Evolutionary conservation across 2,113 vertebrate species (phyloP), one percentile per base, ranked within the genome.

Genomic region (Delphinus delphis): DNA sequence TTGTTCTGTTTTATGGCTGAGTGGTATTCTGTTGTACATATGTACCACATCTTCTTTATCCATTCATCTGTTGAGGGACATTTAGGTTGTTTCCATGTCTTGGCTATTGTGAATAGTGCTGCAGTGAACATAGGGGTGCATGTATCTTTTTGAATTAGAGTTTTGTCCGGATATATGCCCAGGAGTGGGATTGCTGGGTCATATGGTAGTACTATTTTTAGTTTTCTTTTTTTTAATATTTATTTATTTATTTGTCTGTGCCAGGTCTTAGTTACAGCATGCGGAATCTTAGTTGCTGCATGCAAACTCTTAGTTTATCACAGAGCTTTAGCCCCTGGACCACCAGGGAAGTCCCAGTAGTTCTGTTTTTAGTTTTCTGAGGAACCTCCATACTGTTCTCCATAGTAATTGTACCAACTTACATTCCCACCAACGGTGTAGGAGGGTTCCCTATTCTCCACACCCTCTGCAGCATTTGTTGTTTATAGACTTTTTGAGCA

Each of bases 21-120:
- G 50, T 55, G 1, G 11, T 14, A 2, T 25, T 15, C 76, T 21
- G 0, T 25, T 23, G 50, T 55, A 0, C 4, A 0, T 14, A 14
- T 4, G 0, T 1, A 4, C 33, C 76, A 36, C 7, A 3, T 5
- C 33, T 8, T 79, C 33, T 80, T n/a, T 8, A 25, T 25, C 20
- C 33, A 36, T 23, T 14, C 20, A 4, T 5, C 11, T 55, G 6
- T 55, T 11, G 3, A 1, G 0, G 50, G 76, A 55, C 20, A 4
- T 2, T 25, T 36, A 15, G 33, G 13, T 8, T 25, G 33, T 53
- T 13, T 33, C 76, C 76, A 8, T 4, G 33, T 36, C 76, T 25
- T n/a, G 31, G 20, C 47, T 13, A 13, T 31, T 1, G 0, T 55
- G 11, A 5, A 12, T 25, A 1, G 20, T 55, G 50, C 50, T 25